Evolutionary conservation across 2,888 invertebrate genomes (phyloP), one percentile per base, ranked within the genome.

Genomic region (Drosophila atripex): DNA sequence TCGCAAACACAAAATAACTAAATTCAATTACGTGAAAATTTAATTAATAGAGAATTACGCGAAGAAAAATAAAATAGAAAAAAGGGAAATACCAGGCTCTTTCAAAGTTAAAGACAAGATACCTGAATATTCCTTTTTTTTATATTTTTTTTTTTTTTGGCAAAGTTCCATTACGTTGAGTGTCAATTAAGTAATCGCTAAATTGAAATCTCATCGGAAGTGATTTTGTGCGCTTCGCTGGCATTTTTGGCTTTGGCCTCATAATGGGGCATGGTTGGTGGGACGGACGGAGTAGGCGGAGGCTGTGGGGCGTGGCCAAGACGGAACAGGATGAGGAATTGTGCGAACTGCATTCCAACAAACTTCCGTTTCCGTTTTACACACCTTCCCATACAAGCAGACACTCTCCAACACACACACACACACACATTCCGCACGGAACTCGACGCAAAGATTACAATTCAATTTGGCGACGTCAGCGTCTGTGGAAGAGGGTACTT

Each of bases 191-290:
- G 80, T 76, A 86, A 88, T 86, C 86, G 75, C 76, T 66, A 77
- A 88, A 88, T 83, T 86, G 75, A 86, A 83, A 88, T 86, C 88
- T 80, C 80, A 75, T 80, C 80, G 80, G 75, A 78, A 83, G 80
- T 77, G 80, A 77, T 83, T 77, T 74, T 72, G 73, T 77, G 66
- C 77, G 78, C 75, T 60, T 73, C 71, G 80, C 59, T 73, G 76
- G 61, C 66, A 65, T 65, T 65, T 65, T 53, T 65, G 64, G 66
- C 65, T 65, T 71, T 71, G 50, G 50, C 61, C 71, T 71, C 71
- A 70, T 71, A 70, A 64, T 65, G 65, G 72, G 57, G 50, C 49
- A 63, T 50, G 52, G 30, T 38, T 3, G 18, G 7, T 28, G 47
- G 23, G 30, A 7, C 4, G 28, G n/a, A 32, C 23, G 56, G 32